These are phyloP conservation scores for Scatophagus argus DNA, from an alignment of 2,113 vertebrate species.

Conservation along the genomic window DNA sequence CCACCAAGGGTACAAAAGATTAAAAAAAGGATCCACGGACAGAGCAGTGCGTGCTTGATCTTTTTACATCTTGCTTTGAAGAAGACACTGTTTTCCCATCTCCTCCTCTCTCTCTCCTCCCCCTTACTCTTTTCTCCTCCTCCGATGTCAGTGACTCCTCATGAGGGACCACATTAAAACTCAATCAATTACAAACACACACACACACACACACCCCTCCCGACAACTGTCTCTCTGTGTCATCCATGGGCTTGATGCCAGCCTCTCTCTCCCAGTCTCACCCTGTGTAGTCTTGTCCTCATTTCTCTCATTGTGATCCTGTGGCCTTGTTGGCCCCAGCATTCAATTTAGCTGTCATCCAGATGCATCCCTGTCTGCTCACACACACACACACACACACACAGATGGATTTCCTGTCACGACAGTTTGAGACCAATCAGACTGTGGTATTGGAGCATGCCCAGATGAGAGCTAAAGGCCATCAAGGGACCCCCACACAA, in stretches of 20 bases:
- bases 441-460: conserved; percentile 72
- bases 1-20: conserved; percentile 3
- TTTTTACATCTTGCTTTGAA: conserved; percentile 53
- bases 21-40: conserved; percentile 20
- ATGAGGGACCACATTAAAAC: conserved; percentile 80
- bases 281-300: conserved; percentile 61
- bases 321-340: conserved; percentile 77
- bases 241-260: conserved; percentile 75
- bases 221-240: conserved; percentile 71
- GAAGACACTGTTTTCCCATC: conserved; percentile 49
- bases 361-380: conserved; percentile 61
- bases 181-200: conserved; percentile 77
- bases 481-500: conserved; percentile 70
- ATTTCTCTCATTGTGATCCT: conserved; percentile 78
- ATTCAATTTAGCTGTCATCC: conserved; percentile 83
- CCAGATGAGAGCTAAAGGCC: conserved; percentile 77
- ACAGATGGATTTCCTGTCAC: conserved; percentile 82
- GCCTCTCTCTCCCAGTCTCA: conserved; percentile 51
- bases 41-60: conserved; percentile 28
- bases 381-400: conserved; percentile 33
- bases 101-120: conserved; percentile 42
- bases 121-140: conserved; percentile 52
- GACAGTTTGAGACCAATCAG: conserved; percentile 81
- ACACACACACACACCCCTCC: conserved; percentile 40
- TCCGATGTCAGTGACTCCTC: conserved; percentile 73